A percentile compares a stretch with the other conserved stretches of the same genome.
phyloP scores from a whole-genome alignment of 2,113 vertebrate species.

The Phycodurus eques region DNA sequence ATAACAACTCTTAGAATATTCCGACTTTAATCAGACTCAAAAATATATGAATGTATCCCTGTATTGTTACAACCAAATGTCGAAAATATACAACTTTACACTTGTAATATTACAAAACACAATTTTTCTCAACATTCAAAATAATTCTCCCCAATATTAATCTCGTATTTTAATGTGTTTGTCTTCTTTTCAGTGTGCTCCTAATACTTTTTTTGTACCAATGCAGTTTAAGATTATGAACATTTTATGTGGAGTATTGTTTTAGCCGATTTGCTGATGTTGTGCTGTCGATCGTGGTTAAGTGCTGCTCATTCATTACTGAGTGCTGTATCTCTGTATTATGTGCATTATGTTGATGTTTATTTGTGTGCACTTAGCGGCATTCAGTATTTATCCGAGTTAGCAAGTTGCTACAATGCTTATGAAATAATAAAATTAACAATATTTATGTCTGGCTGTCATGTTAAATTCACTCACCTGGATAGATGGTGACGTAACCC shows the following conservation, averaged over 20 bases:
- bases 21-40: not conserved
- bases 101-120: not conserved
- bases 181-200: not conserved
- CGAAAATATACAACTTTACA: not conserved
- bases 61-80: not conserved
- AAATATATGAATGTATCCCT: not conserved
- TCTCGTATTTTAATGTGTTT: not conserved
- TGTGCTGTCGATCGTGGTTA: conserved; percentile 57
- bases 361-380: conserved; percentile 52
- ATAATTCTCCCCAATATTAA: not conserved
- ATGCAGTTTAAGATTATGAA: conserved; percentile 16
- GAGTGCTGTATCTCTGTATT: conserved; percentile 45
- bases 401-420: conserved; percentile 57
- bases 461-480: not conserved
- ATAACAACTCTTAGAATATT: not conserved
- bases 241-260: conserved; percentile 48
- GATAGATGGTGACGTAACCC: no score
- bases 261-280: conserved; percentile 45
- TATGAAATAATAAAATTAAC: conserved; percentile 63
- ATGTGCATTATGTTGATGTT: conserved; percentile 53
- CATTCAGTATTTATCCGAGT: conserved; percentile 54
- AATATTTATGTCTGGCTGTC: conserved; percentile 45
- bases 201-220: not conserved
- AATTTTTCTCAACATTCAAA: no score
- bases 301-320: conserved; percentile 33